These are phyloP conservation scores for Hesperia comma DNA, from an alignment of 2,888 invertebrate genomes.

Conservation along the genomic window DNA sequence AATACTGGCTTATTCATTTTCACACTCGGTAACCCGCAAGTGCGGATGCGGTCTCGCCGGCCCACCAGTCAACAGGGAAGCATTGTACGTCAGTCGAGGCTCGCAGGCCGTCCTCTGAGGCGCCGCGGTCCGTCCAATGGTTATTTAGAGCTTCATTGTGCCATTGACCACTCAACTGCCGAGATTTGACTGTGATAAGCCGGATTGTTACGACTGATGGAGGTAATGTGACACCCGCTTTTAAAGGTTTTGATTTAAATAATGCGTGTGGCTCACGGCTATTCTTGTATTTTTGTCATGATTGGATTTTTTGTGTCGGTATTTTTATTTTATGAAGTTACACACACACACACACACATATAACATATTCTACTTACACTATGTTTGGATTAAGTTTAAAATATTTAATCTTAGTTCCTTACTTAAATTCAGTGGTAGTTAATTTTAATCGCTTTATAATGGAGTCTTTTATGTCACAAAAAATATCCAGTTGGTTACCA, in stretches of 20 bases:
- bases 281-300: conserved; percentile 4
- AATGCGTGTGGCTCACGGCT: conserved; percentile 35
- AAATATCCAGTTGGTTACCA: too few relatives aligned
- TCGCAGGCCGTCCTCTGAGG: conserved; percentile 69
- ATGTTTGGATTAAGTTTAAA: not conserved
- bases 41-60: conserved; percentile 60
- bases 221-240: conserved; percentile 60
- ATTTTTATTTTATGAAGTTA: not conserved
- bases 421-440: too few relatives aligned
- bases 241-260: conserved; percentile 46
- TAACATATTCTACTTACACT: too few relatives aligned
- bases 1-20: conserved; percentile 60
- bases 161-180: conserved; percentile 61
- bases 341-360: too few relatives aligned
- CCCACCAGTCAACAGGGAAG: conserved; percentile 64
- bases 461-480: too few relatives aligned
- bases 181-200: conserved; percentile 76
- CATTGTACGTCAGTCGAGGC: conserved; percentile 77
- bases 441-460: too few relatives aligned
- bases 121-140: conserved; percentile 72
- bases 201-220: conserved; percentile 73
- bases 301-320: not conserved
- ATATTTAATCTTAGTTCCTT: too few relatives aligned
- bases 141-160: conserved; percentile 82
- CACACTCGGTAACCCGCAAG: conserved; percentile 64